These are phyloP conservation scores for Myiozetetes cayanensis DNA, from an alignment of 2,113 vertebrate species.

Conservation along the genomic window DNA sequence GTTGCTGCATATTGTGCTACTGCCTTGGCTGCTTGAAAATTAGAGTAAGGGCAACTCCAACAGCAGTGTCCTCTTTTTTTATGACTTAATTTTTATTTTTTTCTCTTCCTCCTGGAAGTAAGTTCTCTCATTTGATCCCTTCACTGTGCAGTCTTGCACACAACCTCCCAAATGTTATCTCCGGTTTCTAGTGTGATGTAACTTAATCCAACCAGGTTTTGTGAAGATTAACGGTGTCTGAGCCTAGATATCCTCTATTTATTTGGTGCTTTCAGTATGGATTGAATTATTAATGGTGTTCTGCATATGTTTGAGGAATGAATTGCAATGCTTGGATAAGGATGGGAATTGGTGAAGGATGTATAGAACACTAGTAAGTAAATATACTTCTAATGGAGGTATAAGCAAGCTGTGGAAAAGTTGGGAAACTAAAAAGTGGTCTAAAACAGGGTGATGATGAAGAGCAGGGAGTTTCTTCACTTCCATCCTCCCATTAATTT, in stretches of 20 bases:
- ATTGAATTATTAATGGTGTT: not conserved
- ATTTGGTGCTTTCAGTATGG: not conserved
- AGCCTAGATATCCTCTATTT: not conserved
- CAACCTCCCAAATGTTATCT: accelerated
- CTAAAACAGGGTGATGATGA: not conserved
- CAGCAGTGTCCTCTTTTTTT: accelerated
- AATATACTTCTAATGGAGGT: not conserved
- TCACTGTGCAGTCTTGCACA: not conserved
- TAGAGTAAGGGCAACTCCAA: not conserved
- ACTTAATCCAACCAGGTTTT: not conserved
- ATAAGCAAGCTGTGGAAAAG: not conserved
- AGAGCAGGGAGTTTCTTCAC: not conserved
- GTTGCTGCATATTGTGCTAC: not conserved
- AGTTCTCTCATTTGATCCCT: not conserved
- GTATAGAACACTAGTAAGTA: no score
- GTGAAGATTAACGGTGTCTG: not conserved
- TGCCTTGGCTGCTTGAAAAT: not conserved
- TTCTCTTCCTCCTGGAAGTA: not conserved
- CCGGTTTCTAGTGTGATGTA: not conserved
- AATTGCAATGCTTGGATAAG: not conserved
- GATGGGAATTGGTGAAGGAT: not conserved
- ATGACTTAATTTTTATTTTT: accelerated
- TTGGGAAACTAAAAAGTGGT: not conserved
- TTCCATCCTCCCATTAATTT: not conserved
- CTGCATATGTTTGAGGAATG: not conserved